Base-by-base conservation (phyloP, 2,797 vertebrate genomes). In the Triplophysa yarkandensis region DNA sequence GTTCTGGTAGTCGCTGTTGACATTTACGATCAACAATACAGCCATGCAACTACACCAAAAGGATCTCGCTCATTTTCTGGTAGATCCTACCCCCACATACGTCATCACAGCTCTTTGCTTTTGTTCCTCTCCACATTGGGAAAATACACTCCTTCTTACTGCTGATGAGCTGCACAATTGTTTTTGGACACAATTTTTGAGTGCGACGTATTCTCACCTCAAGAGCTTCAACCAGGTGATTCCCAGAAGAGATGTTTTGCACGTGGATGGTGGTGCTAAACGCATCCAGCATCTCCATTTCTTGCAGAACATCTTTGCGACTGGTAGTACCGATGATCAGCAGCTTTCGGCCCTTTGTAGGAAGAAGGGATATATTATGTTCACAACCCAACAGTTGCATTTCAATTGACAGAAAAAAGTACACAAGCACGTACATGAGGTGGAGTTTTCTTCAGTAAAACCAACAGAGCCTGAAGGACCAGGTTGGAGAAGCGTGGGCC, bases 211-310 rank as follows among this genome's bases (percentile, higher is more conserved):
- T 25, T 44, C 50, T 91, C 58, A 97, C 97, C 95, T 99, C 97
- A 46, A 99, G 84, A 57, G 97, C 95, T 57, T 99, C 97, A 61
- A 98, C 89, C 11, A 99, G 92, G 86, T 98, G 94, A 75, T 95
- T 95, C 48, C 94, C 95, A 0, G 93, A 95, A 0, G 92, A 93
- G 77, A 99, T 98, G 88, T 98, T 99, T 67, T 96, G 95, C 68
- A 97, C 84, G 0, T 97, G 95, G 84, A 99, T 93, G 27, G 94
- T 97, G 71, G 97, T 99, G 90, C 96, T 98, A 90, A 99, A 99
- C 60, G 96, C 96, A 0, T 97, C 93, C 30, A 99, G 81, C 97
- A 99, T 99, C 83, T 98, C 97, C 97, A 99, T 99, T 86, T 98
- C 97, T 87, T 97, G 95, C 76, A 99, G 91, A 34, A 99, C 97